Percentiles rank a stretch among this genome's conserved stretches.
Evolutionary conservation across 2,797 vertebrate species (phyloP).

Genomic region (Mus minutoides): DNA sequence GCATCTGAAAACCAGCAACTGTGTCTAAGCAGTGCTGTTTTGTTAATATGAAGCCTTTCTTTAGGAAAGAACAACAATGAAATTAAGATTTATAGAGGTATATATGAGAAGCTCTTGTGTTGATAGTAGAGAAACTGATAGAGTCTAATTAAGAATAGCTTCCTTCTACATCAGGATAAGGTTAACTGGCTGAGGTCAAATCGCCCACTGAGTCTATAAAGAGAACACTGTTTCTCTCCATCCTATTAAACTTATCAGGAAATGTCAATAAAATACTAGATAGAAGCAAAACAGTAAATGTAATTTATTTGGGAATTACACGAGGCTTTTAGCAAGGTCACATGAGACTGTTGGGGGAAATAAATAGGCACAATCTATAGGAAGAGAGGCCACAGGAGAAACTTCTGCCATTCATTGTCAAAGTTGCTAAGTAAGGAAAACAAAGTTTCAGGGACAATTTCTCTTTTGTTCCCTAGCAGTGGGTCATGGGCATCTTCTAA

Average conservation of each 20-base stretch:
- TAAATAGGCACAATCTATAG: conserved; percentile 77
- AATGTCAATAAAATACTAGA: conserved; percentile 80
- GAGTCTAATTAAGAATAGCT: conserved; percentile 78
- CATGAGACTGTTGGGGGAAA: conserved; percentile 77
- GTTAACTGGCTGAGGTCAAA: conserved; percentile 77
- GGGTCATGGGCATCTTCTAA: not conserved
- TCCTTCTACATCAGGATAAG: conserved; percentile 74
- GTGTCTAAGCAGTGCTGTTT: conserved; percentile 82
- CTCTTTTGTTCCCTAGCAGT: conserved; percentile 62
- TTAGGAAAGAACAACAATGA: conserved; percentile 66
- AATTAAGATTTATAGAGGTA: conserved; percentile 75
- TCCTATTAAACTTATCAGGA: conserved; percentile 83
- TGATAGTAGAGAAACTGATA: conserved; percentile 78
- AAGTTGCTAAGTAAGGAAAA: conserved; percentile 79
- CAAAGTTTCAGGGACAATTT: conserved; percentile 72
- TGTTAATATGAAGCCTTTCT: conserved; percentile 75
- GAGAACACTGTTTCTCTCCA: conserved; percentile 79
- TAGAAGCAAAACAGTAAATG: conserved; percentile 74
- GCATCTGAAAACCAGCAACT: conserved; percentile 83
- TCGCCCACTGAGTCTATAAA: conserved; percentile 77
- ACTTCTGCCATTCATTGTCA: conserved; percentile 74
- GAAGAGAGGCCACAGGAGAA: conserved; percentile 75
- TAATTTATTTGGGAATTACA: conserved; percentile 80
- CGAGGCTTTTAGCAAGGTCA: conserved; percentile 82
- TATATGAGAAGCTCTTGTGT: conserved; percentile 62